phyloP scores from a whole-genome alignment of 2,888 invertebrate genomes.

The Sesia bembeciformis region DNA sequence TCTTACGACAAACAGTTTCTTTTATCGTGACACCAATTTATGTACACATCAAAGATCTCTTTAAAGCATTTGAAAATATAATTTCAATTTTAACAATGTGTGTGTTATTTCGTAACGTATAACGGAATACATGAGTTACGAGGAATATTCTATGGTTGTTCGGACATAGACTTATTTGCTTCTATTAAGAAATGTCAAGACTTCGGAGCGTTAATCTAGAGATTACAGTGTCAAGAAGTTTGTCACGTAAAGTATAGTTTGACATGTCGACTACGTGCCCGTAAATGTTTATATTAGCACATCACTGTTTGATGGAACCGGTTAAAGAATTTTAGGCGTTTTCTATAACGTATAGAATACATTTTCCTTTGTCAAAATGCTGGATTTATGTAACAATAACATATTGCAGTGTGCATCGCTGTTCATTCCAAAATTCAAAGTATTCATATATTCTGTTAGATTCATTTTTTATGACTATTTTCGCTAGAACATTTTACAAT shows the following conservation, averaged over 20 bases:
- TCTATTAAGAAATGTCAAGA: constrained; percentile 37
- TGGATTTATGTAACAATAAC: constrained; percentile 3
- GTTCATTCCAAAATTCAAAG: too few species aligned
- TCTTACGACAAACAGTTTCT: background rate
- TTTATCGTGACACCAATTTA: background rate
- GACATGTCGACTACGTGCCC: constrained; percentile 52
- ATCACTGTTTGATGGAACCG: constrained; percentile 23
- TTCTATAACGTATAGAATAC: background rate
- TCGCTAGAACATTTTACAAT: too few species aligned
- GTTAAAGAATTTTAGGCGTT: constrained; percentile 2
- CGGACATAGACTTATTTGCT: constrained; percentile 42
- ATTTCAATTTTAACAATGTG: background rate
- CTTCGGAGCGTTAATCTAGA: constrained; percentile 38
- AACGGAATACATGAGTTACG: background rate
- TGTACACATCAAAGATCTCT: background rate
- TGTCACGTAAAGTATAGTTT: constrained; percentile 46
- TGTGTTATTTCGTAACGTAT: background rate
- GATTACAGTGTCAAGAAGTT: constrained; percentile 53
- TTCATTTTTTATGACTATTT: too few species aligned
- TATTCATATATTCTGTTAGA: too few species aligned
- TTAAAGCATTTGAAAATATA: too few species aligned
- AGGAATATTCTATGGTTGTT: constrained; percentile 3
- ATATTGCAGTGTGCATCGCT: constrained; percentile 10
- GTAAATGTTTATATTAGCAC: constrained; percentile 43
- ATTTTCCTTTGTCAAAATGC: background rate